Conservation (phyloP, 2,113 vertebrate species). For the Gopherus evgoodei region DNA sequence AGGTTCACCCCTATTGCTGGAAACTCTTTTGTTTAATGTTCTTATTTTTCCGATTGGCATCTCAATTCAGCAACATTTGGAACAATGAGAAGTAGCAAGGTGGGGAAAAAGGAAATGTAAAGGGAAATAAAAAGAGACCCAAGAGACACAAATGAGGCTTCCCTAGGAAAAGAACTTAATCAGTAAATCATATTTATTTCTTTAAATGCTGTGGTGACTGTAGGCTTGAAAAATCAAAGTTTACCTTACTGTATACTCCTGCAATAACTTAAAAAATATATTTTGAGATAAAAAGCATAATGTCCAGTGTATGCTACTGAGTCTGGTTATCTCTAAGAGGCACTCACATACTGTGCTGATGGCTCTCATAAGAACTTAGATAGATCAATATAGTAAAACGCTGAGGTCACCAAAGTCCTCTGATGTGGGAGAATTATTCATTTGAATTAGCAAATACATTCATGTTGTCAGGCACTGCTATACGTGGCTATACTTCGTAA, state of each 20-base stretch:
- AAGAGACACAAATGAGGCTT: not conserved
- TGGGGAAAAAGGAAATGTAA: not conserved
- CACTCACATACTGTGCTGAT: accelerated
- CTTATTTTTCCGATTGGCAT: not conserved
- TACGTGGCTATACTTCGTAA: not conserved
- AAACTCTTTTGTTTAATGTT: accelerated
- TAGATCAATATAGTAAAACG: not conserved
- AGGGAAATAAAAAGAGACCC: not conserved
- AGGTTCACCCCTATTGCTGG: not conserved
- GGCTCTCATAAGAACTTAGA: not conserved
- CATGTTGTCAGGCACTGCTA: accelerated
- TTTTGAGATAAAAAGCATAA: not conserved
- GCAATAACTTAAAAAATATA: not conserved
- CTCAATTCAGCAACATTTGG: not conserved
- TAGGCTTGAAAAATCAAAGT: not conserved
- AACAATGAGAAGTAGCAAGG: not conserved
- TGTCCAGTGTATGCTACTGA: not conserved
- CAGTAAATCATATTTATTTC: not conserved
- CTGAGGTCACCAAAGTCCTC: not conserved
- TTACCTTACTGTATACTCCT: not conserved
- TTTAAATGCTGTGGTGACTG: not conserved
- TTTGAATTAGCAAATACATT: not conserved
- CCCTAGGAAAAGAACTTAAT: not conserved
- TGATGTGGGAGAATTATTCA: not conserved
- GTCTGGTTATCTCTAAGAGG: not conserved